Percentiles rank a stretch among this genome's conserved stretches.
These are phyloP conservation scores for Orientallactaga sibirica DNA, from an alignment of 2,797 vertebrate genomes.

Conservation along the genomic window DNA sequence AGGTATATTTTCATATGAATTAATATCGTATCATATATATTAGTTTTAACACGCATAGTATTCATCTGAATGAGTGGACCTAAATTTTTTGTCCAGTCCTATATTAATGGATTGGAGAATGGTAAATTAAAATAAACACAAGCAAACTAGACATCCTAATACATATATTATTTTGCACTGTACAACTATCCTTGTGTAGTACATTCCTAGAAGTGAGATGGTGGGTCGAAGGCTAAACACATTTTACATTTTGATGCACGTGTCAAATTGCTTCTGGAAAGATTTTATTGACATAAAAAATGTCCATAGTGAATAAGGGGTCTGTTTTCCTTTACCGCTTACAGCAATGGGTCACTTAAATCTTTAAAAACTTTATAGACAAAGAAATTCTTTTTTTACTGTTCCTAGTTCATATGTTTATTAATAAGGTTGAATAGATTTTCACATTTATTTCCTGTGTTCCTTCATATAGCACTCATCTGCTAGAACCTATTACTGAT, in stretches of 20 bases:
- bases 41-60: slow-evolving; percentile 12
- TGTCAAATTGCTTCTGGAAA: not conserved
- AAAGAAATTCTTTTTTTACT: not conserved
- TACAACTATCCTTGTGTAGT: not conserved
- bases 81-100: not conserved
- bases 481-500: not conserved
- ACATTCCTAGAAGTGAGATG: not conserved
- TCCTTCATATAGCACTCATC: not conserved
- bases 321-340: not conserved
- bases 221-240: not conserved
- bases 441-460: slow-evolving; percentile 22
- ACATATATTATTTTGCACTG: not conserved
- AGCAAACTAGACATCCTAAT: not conserved
- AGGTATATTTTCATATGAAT: not conserved
- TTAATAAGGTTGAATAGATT: not conserved
- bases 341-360: not conserved
- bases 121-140: not conserved
- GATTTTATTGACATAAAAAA: not conserved
- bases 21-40: not conserved
- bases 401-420: not conserved
- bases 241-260: slow-evolving; percentile 3
- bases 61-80: not conserved
- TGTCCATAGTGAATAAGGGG: not conserved
- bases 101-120: not conserved
- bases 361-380: slow-evolving; percentile 7